Percentiles rank a stretch among this genome's conserved stretches.
Conservation (phyloP, 92 coral and sea anemone genomes). For the Palythoa grandis region DNA sequence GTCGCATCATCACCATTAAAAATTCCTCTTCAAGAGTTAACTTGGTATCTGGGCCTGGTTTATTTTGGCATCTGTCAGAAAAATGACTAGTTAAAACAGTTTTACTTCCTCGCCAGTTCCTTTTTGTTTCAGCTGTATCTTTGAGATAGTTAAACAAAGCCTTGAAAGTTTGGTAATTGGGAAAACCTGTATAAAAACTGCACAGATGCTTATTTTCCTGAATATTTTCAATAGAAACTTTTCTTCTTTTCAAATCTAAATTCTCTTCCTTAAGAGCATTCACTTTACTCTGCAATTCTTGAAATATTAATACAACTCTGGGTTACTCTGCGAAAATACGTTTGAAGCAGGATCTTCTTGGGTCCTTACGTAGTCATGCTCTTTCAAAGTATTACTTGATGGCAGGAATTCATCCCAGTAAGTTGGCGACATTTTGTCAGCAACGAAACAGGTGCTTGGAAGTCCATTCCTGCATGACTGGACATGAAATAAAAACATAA, state of each 20-base stretch:
- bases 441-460: constrained; percentile 27
- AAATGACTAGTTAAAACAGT: constrained; percentile 42
- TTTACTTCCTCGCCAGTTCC: constrained; percentile 53
- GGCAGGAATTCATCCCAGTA: constrained; percentile 14
- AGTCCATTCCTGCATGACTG: background rate
- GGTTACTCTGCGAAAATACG: constrained; percentile 10
- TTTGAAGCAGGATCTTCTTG: constrained; percentile 36
- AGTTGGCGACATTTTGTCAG: constrained; percentile 6
- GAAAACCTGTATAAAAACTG: constrained; percentile 62
- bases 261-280: constrained; percentile 13
- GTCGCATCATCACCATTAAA: constrained; percentile 54
- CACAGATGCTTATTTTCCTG: constrained; percentile 43
- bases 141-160: constrained; percentile 43
- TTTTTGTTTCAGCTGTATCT: constrained; percentile 49
- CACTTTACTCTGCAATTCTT: constrained; percentile 48
- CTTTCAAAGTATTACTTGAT: constrained; percentile 41
- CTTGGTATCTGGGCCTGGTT: constrained; percentile 56
- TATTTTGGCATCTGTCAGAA: constrained; percentile 46
- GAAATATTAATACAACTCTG: constrained; percentile 25
- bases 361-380: constrained; percentile 33
- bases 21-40: constrained; percentile 54
- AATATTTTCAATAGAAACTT: constrained; percentile 47
- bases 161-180: constrained; percentile 50
- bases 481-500: background rate
- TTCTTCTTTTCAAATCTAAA: constrained; percentile 16